These are phyloP conservation scores for Xestia sexstrigata DNA, from an alignment of 2,888 invertebrate species.

Conservation along the genomic window DNA sequence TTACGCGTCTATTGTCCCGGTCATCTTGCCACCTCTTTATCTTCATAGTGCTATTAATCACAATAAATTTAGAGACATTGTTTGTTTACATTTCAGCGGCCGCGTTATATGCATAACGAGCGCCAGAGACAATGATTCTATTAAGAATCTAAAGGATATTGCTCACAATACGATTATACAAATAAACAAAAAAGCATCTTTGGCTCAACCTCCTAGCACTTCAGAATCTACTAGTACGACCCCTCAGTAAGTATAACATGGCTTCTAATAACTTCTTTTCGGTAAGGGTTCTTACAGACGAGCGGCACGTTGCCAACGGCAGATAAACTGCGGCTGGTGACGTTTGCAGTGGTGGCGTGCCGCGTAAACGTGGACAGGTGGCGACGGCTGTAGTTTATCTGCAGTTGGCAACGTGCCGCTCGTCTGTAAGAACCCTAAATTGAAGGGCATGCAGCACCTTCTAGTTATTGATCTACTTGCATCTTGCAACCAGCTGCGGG, in stretches of 20 bases:
- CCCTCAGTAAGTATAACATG: constrained; percentile 73
- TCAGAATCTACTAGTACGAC: constrained; percentile 73
- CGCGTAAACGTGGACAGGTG: no score
- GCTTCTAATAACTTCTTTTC: neutral
- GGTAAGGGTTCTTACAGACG: no score
- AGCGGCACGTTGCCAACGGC: no score
- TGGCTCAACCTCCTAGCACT: constrained; percentile 71
- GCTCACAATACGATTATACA: constrained; percentile 95
- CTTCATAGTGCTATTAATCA: neutral
- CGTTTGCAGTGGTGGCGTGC: no score
- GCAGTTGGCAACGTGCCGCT: no score
- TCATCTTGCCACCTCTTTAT: neutral
- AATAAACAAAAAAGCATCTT: constrained; percentile 92
- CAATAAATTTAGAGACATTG: neutral
- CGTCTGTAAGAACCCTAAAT: no score
- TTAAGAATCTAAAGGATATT: constrained; percentile 96
- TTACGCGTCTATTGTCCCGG: neutral
- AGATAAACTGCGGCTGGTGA: no score
- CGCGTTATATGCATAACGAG: constrained; percentile 98
- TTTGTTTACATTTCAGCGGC: constrained; percentile 91
- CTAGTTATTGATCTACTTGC: neutral
- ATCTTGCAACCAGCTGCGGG: neutral
- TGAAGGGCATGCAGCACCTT: neutral
- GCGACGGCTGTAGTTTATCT: no score
- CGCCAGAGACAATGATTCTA: constrained; percentile 96